These are phyloP conservation scores for Calameuta pallipes DNA, from an alignment of 2,888 invertebrate species.

Conservation along the genomic window DNA sequence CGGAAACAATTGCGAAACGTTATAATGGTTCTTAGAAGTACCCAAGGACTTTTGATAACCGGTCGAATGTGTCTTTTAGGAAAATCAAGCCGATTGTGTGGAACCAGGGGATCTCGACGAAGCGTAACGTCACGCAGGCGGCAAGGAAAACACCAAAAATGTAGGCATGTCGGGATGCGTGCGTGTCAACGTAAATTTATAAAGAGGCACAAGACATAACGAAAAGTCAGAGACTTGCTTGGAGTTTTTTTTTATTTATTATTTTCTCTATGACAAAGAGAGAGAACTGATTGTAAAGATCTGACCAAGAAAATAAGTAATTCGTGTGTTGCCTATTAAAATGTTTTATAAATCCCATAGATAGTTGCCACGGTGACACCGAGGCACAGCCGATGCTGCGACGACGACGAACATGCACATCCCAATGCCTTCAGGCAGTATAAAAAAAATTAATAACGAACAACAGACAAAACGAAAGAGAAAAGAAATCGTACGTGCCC, in stretches of 20 bases:
- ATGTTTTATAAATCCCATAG: background rate
- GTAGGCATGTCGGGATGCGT: constrained; percentile 44
- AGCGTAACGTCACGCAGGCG: constrained; percentile 50
- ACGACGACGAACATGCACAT: background rate
- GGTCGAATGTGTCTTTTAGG: background rate
- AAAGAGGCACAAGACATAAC: background rate
- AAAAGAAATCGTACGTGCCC: background rate
- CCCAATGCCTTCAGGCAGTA: background rate
- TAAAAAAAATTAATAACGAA: constrained; percentile 7
- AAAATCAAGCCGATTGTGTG: background rate
- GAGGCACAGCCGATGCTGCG: background rate
- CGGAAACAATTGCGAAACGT: background rate
- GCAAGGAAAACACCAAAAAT: constrained; percentile 63
- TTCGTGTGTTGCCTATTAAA: background rate
- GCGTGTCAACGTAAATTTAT: constrained; percentile 18
- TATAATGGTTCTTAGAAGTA: background rate
- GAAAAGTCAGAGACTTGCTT: background rate
- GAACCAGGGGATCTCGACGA: background rate
- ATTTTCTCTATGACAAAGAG: background rate
- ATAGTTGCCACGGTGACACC: background rate
- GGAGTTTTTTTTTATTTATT: background rate
- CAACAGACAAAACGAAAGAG: background rate
- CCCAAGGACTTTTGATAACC: background rate
- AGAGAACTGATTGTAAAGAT: constrained; percentile 11
- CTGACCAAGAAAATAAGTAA: background rate